Evolutionary conservation across 2,888 invertebrate species (phyloP).

Genomic region (Exocentrus adspersus): DNA sequence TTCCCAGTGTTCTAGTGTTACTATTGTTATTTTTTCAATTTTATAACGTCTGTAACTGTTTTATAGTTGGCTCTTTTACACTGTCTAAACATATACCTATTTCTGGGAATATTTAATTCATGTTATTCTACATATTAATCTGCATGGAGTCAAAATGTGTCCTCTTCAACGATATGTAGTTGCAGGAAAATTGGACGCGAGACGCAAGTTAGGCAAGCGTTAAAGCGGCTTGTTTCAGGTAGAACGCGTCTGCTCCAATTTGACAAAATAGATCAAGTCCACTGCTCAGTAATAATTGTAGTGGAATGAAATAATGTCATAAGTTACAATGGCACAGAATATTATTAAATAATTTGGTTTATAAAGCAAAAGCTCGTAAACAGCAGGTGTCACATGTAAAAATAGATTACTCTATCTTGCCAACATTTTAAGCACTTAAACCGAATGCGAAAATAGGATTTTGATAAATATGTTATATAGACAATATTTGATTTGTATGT

Average conservation of each 20-base stretch:
- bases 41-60: too few species aligned
- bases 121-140: too few species aligned
- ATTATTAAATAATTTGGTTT: conserved; percentile 25
- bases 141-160: too few species aligned
- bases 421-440: conserved; percentile 46
- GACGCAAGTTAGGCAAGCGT: too few species aligned
- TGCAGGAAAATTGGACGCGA: too few species aligned
- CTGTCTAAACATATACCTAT: too few species aligned
- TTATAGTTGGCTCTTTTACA: too few species aligned
- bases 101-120: too few species aligned
- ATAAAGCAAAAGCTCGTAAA: conserved; percentile 40
- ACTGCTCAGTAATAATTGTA: conserved; percentile 40
- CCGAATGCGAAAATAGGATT: conserved; percentile 44
- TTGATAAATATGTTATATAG: conserved; percentile 29
- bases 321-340: conserved; percentile 6
- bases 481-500: conserved; percentile 4
- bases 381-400: conserved; percentile 52
- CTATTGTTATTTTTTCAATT: too few species aligned
- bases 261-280: conserved; percentile 29
- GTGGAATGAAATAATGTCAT: conserved; percentile 34
- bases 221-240: neutral
- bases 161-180: too few species aligned
- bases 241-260: neutral
- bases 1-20: too few species aligned
- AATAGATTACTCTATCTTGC: conserved; percentile 49